Evolutionary conservation across 2,888 invertebrate genomes (phyloP), one percentile per base, ranked within the genome.

Genomic region (Oxyscelio sp.): DNA sequence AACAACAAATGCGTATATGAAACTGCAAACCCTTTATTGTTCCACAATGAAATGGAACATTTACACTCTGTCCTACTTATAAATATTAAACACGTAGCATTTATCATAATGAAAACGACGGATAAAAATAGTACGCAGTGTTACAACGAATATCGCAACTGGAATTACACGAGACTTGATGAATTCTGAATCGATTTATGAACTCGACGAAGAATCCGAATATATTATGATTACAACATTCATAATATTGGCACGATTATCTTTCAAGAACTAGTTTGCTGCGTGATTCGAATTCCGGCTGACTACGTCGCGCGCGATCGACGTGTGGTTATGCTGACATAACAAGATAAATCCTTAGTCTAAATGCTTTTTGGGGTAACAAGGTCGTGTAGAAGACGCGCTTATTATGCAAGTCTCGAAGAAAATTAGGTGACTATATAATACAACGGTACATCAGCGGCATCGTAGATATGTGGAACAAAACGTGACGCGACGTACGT

Each of bases 391-490:
- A 59, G 78, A 73, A 83, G 74, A 54, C 87, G 86, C 79, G 78
- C 83, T 89, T 89, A 86, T 88, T 86, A 89, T 90, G 89, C 90
- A 82, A 85, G 84, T 80, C 89, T 79, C 88, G 89, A 82, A 87
- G 87, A 88, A 89, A 90, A 89, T 89, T 89, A 89, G 89, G 87
- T 85, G 80, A 71, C 86, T 83, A 82, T 85, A 81, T 77, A 83
- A 74, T 83, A 82, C 85, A 88, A 86, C 87, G 87, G 87, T 87
- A 87, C 75, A 86, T 81, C 74, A 74, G 45, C 70, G 75, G 81
- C 85, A 82, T 83, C 77, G 84, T 58, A 85, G 89, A 87, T 90
- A 91, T 91, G 90, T 91, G 89, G 90, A 88, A 87, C 91, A 88
- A 90, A 90, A 91, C 91, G 90, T 91, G 90, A 90, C 89, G 87